phyloP scores from a whole-genome alignment of 2,888 invertebrate species.

The Athetis lepigone region DNA sequence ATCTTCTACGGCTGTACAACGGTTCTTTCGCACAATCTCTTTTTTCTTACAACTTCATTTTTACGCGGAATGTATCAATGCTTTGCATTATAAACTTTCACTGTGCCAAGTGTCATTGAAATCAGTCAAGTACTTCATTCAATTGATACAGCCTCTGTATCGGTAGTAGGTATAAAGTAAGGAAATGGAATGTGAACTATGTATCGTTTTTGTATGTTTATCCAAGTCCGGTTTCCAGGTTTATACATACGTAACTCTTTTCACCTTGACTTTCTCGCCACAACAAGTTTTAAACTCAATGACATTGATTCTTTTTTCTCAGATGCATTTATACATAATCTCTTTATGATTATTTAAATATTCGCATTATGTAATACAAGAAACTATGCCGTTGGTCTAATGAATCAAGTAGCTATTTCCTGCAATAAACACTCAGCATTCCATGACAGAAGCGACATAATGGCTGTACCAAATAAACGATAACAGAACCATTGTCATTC shows the following conservation, averaged over 20 bases:
- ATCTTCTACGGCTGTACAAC: background rate
- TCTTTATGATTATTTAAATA: background rate
- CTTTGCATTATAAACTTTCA: conserved; percentile 27
- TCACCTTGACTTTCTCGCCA: background rate
- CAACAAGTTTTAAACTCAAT: background rate
- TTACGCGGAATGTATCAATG: conserved; percentile 8
- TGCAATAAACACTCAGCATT: conserved; percentile 6
- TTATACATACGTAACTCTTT: too few relatives aligned
- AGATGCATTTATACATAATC: background rate
- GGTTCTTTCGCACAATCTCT: conserved; percentile 9
- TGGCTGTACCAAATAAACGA: conserved; percentile 25
- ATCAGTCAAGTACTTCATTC: background rate
- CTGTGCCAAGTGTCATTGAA: conserved; percentile 22
- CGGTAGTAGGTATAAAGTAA: background rate
- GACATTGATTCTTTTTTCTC: conserved; percentile 2
- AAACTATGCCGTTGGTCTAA: background rate
- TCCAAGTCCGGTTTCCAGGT: background rate
- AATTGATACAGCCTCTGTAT: background rate
- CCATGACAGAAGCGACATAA: background rate
- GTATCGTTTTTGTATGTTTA: background rate
- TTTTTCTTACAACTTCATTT: conserved; percentile 12
- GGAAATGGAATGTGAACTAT: background rate
- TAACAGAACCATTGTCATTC: conserved; percentile 39
- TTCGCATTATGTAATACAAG: background rate
- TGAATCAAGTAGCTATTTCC: background rate